Percentiles rank a stretch among this genome's conserved stretches.
Conservation (phyloP, 2,113 vertebrate genomes). For the Hydropotes inermis region DNA sequence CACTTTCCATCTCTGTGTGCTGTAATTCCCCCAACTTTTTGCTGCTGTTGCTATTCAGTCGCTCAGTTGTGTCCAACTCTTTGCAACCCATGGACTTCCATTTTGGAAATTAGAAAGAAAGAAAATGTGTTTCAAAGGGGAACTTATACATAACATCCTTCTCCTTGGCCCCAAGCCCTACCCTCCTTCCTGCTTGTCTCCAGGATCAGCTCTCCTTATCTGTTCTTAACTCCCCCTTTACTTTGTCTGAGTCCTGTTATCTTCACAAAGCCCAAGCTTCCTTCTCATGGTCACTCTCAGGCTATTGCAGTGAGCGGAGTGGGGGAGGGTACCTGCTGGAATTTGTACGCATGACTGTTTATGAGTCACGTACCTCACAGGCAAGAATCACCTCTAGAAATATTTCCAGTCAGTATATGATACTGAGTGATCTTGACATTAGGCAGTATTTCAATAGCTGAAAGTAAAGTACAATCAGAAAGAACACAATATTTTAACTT, state of each 20-base stretch:
- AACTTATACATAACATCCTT: neutral
- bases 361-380: neutral
- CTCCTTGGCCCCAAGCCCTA: neutral
- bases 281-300: neutral
- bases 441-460: neutral
- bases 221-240: neutral
- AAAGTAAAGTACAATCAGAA: neutral
- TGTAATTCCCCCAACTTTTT: neutral
- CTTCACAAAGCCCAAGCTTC: neutral
- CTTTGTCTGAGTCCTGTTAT: neutral
- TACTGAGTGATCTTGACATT: neutral
- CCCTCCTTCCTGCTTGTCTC: neutral
- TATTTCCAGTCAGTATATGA: neutral
- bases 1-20: neutral
- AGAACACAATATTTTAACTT: neutral
- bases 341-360: neutral
- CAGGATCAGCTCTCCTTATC: neutral
- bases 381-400: no score
- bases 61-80: neutral
- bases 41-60: neutral
- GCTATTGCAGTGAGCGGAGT: fast-evolving
- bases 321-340: fast-evolving
- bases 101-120: neutral
- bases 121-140: neutral
- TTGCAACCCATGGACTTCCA: neutral